Base-by-base conservation (phyloP, 2,113 vertebrate species). In the Platysternon megacephalum region DNA sequence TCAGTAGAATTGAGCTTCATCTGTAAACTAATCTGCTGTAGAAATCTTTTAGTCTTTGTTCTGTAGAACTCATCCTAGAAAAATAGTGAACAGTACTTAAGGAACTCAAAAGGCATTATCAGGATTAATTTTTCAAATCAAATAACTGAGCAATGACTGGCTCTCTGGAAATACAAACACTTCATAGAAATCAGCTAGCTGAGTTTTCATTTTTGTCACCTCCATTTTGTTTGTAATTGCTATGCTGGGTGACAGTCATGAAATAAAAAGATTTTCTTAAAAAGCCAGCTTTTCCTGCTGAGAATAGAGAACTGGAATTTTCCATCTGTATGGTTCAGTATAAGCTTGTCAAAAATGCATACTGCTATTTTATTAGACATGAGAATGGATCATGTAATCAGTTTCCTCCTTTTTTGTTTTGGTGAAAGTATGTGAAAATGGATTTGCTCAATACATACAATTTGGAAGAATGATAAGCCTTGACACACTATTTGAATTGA, bases 91-190 rank as follows among this genome's bases (percentile, higher is more conserved):
- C 74, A 72, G 87, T 94, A 97, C 94, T 97, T 95, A 96, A 94
- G 78, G 76, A 97, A 96, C 86, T 97, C 95, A 97, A 94, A 97
- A 97, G 91, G 82, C 87, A 95, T 97, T 97, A 96, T 87, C 89
- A 44, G 88, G 92, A 98, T 98, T 98, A 97, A 91, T 94, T 96
- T 97, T 97, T 96, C 85, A 97, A 97, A 97, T 96, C 95, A 97
- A 97, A 94, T 96, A 97, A 96, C 49, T 52, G 79, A 94, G 85
- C 88, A 97, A 92, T 87, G 94, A 83, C 94, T 93, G 92, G 82
- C 94, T 91, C 89, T 87, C 88, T 88, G 90, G 87, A 96, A 97
- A 91, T 86, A 88, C 49, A 93, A 94, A 96, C 76, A 89, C 87
- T 98, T 85, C 82, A 91, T 93, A 96, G 88, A 95, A 97, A 97